Evolutionary conservation across 2,888 invertebrate genomes (phyloP).

Genomic region (Tetranychus truncatus): DNA sequence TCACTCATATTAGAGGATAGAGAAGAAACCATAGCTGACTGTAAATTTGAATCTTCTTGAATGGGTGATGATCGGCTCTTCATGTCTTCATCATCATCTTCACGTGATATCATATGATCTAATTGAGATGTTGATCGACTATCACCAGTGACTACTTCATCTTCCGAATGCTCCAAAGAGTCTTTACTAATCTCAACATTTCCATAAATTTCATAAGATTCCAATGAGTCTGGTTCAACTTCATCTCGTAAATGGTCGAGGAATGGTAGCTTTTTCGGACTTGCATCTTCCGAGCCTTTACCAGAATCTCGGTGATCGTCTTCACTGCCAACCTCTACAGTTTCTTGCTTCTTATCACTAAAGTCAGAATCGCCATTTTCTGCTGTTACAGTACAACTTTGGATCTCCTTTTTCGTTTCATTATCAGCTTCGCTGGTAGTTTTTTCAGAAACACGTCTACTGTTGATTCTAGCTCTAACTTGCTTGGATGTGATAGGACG

Average conservation of each 20-base stretch:
- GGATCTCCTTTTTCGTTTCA: too few species aligned
- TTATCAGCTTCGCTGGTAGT: too few species aligned
- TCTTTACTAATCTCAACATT: constrained; percentile 13
- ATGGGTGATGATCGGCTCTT: not conserved
- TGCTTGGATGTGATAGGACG: too few species aligned
- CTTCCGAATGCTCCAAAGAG: constrained; percentile 16
- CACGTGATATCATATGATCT: not conserved
- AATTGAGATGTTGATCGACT: not conserved
- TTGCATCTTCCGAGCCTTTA: constrained; percentile 3
- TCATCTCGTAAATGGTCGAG: constrained; percentile 13
- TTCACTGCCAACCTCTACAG: not conserved
- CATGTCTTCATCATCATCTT: constrained; percentile 1
- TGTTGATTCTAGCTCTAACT: too few species aligned
- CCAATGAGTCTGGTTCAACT: constrained; percentile 17
- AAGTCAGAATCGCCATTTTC: too few species aligned
- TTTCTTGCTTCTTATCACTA: not conserved
- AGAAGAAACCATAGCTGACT: not conserved
- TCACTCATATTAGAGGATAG: not conserved
- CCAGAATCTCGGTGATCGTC: not conserved
- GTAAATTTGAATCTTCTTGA: not conserved
- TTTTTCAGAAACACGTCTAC: too few species aligned
- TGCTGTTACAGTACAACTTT: too few species aligned
- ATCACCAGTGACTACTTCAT: constrained; percentile 2
- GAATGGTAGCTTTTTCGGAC: not conserved
- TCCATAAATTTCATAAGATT: constrained; percentile 9